Conservation (phyloP, 1,140 invertebrate species). For the Semibalanus balanoides region DNA sequence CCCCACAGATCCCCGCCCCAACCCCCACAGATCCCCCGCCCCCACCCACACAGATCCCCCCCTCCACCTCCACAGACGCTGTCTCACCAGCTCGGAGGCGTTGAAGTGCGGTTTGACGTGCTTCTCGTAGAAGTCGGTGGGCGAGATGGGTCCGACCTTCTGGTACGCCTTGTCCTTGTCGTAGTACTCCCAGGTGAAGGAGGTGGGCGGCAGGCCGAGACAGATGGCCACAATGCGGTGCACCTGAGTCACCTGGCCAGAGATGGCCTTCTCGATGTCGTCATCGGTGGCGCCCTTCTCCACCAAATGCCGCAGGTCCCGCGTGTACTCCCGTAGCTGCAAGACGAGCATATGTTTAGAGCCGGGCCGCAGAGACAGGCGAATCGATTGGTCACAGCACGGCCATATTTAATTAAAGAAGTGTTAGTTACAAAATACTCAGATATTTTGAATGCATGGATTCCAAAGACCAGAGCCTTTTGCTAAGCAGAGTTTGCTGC, state of each 20-base stretch:
- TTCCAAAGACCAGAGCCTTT: no score
- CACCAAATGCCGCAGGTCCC: conserved; percentile 47
- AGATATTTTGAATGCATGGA: no score
- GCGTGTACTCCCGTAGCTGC: conserved; percentile 65
- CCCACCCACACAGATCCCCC: no score
- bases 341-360: no score
- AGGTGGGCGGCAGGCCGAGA: conserved; percentile 61
- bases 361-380: no score
- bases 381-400: no score
- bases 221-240: conserved; percentile 70
- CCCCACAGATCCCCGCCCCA: no score
- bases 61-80: no score
- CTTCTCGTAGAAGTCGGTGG: conserved; percentile 62
- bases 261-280: conserved; percentile 18
- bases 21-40: no score
- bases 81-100: conserved; percentile 11
- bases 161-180: conserved; percentile 68
- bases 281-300: conserved; percentile 28
- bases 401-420: no score
- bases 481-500: no score
- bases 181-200: conserved; percentile 73
- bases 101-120: conserved; percentile 64
- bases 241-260: conserved; percentile 43
- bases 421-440: no score
- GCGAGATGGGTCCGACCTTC: conserved; percentile 55